A percentile compares a stretch with the other conserved stretches of the same genome.
Conservation (phyloP, 2,888 invertebrate species). For the Parelbella ahira region DNA sequence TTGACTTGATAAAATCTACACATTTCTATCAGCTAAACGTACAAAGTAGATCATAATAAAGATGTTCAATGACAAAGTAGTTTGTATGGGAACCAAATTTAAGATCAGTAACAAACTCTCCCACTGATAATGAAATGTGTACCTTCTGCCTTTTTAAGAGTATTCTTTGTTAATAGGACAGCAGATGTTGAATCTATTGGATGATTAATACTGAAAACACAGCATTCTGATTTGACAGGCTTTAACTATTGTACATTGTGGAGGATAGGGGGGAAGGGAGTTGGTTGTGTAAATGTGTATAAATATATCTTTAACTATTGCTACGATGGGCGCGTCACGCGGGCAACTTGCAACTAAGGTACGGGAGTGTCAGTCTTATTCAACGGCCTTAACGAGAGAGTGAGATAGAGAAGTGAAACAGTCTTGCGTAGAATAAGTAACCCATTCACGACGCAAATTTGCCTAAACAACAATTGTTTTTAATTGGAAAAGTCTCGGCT, state of each 20-base stretch:
- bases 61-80: too few species aligned
- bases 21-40: too few species aligned
- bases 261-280: conserved; percentile 57
- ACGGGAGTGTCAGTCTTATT: conserved; percentile 67
- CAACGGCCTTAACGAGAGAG: conserved; percentile 33
- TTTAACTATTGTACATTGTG: conserved; percentile 72
- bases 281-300: conserved; percentile 54
- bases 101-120: too few species aligned
- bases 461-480: not conserved
- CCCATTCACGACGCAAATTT: conserved; percentile 11
- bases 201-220: conserved; percentile 39
- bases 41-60: too few species aligned
- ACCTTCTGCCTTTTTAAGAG: too few species aligned
- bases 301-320: conserved; percentile 66
- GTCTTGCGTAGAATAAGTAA: conserved; percentile 12
- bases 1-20: too few species aligned
- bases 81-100: too few species aligned
- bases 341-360: conserved; percentile 45
- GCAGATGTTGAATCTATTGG: too few species aligned
- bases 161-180: too few species aligned
- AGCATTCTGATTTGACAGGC: conserved; percentile 47
- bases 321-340: conserved; percentile 53
- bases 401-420: too few species aligned
- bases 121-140: too few species aligned
- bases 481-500: too few species aligned